Base-by-base conservation (phyloP, 2,797 vertebrate species). In the Lepus oiostolus region DNA sequence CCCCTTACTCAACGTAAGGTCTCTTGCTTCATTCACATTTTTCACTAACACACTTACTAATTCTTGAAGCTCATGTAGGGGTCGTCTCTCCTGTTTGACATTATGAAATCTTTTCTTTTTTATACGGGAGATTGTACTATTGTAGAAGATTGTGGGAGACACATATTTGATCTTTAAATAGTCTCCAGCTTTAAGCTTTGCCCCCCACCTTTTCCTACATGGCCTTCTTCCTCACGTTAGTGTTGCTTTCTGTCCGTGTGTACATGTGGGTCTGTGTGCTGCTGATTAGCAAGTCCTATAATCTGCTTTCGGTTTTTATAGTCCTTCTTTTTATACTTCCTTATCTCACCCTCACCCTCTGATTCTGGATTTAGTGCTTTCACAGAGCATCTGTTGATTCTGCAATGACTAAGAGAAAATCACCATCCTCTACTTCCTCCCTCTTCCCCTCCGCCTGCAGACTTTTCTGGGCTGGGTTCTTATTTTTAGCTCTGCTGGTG, bases 401-500 rank as follows among this genome's bases (percentile, higher is more conserved):
- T 88, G 1, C 92, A 91, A 90, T 97, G 97, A 97, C 95, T 96
- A 96, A 97, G 91, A 97, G 97, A 96, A 97, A 97, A 96, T 93
- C 96, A 91, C 83, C 88, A 50, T 50, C 84, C 85, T 84, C 47
- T 13, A 26, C 91, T 96, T 96, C 96, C 96, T 95, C 79, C 91
- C 63, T 88, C 83, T 91, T 47, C 77, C 62, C 62, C 52, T 60
- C 96, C 94, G 22, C 96, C 95, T 91, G 90, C 96, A 71, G 90
- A 65, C 54, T 96, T 85, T 62, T 94, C 92, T 90, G 32, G 38
- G 67, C 42, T 82, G 65, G 75, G n/a, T 74, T 90, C 79, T 90
- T 95, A 96, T 92, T 95, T 97, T 93, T 86, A 95, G 90, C 47
- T 82, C 52, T 76, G 13, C 85, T 70, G 88, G 94, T 92, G 90